Evolutionary conservation across 2,888 invertebrate genomes (phyloP).

Genomic region (Drosophila recens): DNA sequence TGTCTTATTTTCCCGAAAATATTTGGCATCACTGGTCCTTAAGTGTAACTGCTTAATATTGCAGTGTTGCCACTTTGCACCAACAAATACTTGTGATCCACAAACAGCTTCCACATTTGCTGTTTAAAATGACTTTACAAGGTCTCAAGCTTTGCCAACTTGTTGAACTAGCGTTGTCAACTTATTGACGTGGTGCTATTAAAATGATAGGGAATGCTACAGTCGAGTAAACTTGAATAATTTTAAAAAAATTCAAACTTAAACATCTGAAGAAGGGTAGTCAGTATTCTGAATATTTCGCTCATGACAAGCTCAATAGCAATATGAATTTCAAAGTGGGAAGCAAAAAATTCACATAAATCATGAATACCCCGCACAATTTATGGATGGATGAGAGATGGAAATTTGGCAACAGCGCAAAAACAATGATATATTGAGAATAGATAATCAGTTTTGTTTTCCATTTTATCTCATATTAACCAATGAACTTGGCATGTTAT

Average conservation of each 20-base stretch:
- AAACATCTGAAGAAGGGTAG: too few relatives aligned
- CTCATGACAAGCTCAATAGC: too few relatives aligned
- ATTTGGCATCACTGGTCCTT: too few relatives aligned
- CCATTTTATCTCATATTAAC: slow-evolving; percentile 27
- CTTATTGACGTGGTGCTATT: background rate
- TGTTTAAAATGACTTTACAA: background rate
- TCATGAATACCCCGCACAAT: background rate
- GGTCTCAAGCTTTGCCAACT: background rate
- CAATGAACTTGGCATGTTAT: slow-evolving; percentile 57
- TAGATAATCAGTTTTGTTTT: slow-evolving; percentile 17
- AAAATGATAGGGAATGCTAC: background rate
- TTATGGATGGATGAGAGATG: background rate
- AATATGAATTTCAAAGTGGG: too few relatives aligned
- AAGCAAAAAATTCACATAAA: background rate
- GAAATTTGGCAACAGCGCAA: background rate
- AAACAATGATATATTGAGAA: background rate
- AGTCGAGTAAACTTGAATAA: background rate
- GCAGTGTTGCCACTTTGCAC: background rate
- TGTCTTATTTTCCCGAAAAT: too few relatives aligned
- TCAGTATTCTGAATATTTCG: too few relatives aligned
- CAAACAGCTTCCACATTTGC: background rate
- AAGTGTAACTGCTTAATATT: background rate
- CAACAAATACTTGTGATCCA: background rate
- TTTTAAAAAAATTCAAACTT: too few relatives aligned
- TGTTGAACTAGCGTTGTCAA: background rate